These are phyloP conservation scores for Rafetus swinhoei DNA, from an alignment of 2,113 vertebrate genomes.

Conservation along the genomic window DNA sequence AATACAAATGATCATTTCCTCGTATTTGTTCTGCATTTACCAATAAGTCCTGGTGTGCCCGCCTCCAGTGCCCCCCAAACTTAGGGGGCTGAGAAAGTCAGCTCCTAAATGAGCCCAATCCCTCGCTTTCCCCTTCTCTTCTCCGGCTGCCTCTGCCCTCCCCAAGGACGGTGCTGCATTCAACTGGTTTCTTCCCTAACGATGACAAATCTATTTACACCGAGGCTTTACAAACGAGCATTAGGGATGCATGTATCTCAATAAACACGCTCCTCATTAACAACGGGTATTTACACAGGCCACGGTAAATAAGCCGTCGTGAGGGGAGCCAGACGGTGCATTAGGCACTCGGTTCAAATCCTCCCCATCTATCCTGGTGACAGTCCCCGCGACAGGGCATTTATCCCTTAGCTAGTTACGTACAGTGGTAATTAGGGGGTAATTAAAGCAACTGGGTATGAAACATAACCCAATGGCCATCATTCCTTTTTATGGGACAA, in stretches of 20 bases:
- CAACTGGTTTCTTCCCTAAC: not conserved
- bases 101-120: not conserved
- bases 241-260: conserved; percentile 20
- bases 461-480: not conserved
- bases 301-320: conserved; percentile 29
- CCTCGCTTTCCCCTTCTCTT: not conserved
- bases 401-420: conserved; percentile 13
- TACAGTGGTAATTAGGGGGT: conserved; percentile 57
- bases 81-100: not conserved
- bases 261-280: conserved; percentile 55
- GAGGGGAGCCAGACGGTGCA: not conserved
- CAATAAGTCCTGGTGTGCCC: not conserved
- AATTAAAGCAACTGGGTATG: conserved; percentile 53
- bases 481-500: not conserved
- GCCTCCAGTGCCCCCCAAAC: not conserved
- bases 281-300: conserved; percentile 31
- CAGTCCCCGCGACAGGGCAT: not conserved
- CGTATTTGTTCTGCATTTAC: not conserved
- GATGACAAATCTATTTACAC: conserved; percentile 26
- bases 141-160: not conserved
- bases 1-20: not conserved
- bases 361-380: not conserved
- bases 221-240: not conserved
- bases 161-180: not conserved
- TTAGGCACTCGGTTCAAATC: not conserved